A percentile compares a stretch with the other conserved stretches of the same genome.
Evolutionary conservation across 2,888 invertebrate genomes (phyloP).

Genomic region (Dinocampus coccinellae): DNA sequence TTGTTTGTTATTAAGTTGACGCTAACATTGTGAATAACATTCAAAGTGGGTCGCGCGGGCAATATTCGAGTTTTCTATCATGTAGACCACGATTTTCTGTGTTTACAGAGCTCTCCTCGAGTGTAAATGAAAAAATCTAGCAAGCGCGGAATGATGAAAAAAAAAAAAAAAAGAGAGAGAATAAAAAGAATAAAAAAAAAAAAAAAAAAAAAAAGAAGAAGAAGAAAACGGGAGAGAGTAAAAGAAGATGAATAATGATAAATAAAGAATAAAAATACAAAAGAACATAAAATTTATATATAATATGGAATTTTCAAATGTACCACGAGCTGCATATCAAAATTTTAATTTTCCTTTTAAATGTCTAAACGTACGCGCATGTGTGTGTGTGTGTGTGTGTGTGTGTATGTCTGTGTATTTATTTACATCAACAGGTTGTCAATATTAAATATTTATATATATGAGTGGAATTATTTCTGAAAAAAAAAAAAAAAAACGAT

Average conservation of each 20-base stretch:
- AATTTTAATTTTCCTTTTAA: neutral
- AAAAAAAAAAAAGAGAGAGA: too few relatives aligned
- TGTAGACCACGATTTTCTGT: slow-evolving; percentile 24
- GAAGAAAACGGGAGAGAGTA: neutral
- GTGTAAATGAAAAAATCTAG: slow-evolving; percentile 44
- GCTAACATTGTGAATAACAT: slow-evolving; percentile 1
- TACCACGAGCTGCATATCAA: neutral
- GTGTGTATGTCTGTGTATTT: too few relatives aligned
- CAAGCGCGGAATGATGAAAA: slow-evolving; percentile 8
- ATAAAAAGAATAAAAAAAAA: too few relatives aligned
- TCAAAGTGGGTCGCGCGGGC: slow-evolving; percentile 34
- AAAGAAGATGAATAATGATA: neutral
- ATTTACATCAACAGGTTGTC: neutral
- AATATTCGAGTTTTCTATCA: slow-evolving; percentile 36
- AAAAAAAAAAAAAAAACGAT: neutral
- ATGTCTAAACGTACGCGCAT: too few relatives aligned
- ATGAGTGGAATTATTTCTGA: too few relatives aligned
- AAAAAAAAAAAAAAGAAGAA: too few relatives aligned
- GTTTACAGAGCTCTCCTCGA: slow-evolving; percentile 45
- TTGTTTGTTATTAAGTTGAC: slow-evolving; percentile 4
- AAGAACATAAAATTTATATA: neutral
- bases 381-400: too few relatives aligned
- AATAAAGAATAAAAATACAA: neutral
- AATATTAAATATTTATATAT: neutral
- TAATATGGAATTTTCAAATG: neutral